phyloP scores from a whole-genome alignment of 2,113 vertebrate genomes.

The Bettongia penicillata region DNA sequence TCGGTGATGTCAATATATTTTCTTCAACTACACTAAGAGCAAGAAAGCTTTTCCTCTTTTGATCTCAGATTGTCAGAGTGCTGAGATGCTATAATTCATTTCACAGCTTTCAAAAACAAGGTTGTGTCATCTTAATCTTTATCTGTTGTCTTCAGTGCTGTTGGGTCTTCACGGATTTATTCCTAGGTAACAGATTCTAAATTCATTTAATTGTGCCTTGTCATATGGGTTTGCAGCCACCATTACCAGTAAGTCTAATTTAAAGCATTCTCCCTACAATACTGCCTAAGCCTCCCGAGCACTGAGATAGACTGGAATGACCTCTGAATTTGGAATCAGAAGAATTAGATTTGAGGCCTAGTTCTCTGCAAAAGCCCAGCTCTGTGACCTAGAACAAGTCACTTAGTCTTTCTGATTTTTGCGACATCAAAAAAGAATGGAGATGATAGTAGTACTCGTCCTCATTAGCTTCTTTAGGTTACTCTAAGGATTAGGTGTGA shows the following conservation, averaged over 20 bases:
- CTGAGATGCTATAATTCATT: slow-evolving; percentile 17
- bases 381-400: neutral
- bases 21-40: slow-evolving; percentile 19
- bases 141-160: neutral
- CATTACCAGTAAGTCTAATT: neutral
- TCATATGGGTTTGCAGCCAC: neutral
- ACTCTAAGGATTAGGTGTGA: neutral
- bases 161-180: slow-evolving; percentile 19
- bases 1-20: neutral
- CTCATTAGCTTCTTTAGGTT: neutral
- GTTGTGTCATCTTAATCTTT: neutral
- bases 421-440: neutral
- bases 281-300: neutral
- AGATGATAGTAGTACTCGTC: neutral
- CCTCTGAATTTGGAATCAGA: neutral
- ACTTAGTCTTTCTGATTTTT: neutral
- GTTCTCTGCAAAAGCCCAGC: neutral
- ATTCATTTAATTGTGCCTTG: neutral
- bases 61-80: neutral
- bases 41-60: neutral
- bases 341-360: neutral
- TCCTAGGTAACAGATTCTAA: slow-evolving; percentile 41
- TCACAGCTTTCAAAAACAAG: slow-evolving; percentile 25
- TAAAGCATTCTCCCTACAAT: neutral
- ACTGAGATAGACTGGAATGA: neutral